Base-by-base conservation (phyloP, 2,113 vertebrate genomes). In the cat (Felis catus) region DNA sequence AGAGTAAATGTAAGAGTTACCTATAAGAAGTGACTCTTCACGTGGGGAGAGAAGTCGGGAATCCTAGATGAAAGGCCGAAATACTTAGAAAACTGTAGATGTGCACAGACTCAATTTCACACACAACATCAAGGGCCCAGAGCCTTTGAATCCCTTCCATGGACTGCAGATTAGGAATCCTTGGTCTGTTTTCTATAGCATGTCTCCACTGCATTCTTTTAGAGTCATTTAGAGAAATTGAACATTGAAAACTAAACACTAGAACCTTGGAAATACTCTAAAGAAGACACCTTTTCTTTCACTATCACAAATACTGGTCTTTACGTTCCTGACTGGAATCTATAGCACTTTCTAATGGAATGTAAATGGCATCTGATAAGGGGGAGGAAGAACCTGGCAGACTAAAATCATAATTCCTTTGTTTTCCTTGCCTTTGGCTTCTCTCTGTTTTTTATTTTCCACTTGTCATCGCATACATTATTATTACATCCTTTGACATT, bases 1-100 rank as follows among this genome's bases (percentile, higher is more conserved):
- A 89, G 74, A 96, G 88, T 74, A 95, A n/a, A 95, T 36, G 14
- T 29, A 88, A 97, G 36, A n/a, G 14, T 65, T 71, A 33, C 7
- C 41, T 86, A 8, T 23, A 27, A 87, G 41, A 1, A 7, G 36
- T 18, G n/a, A 66, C 66, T n/a, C 48, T 96, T 85, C 80, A 27
- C 25, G 11, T 73, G 0, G 27, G 7, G 27, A 18, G 3, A n/a
- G 45, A n/a, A 16, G 10, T 80, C 33, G 36, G 45, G 12, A 81
- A 79, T 91, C 23, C 12, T 45, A 82, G 7, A 91, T 21, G 4
- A 79, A 95, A 27, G 4, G 1, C n/a, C 81, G 89, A 45, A 80
- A 53, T 80, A 33, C 29, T 91, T 51, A 97, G 29, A 12, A 93
- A 79, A 78, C 33, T 39, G 25, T 82, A 12, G 8, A 11, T 27